Evolutionary conservation across 1,140 invertebrate genomes (phyloP).

Genomic region (Mylabris phalerata): DNA sequence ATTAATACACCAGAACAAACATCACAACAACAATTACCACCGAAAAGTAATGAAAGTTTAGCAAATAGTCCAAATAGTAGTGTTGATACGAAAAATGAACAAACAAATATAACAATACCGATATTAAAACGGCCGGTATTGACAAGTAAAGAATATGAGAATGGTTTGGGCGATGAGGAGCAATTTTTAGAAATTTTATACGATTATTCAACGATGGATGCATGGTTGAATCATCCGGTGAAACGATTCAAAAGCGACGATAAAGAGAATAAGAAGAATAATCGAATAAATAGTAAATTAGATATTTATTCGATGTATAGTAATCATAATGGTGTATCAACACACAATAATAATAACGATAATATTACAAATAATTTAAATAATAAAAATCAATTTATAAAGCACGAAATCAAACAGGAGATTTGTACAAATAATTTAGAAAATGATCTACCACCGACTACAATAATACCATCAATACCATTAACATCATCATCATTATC

Average conservation of each 20-base stretch:
- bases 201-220: conserved; percentile 77
- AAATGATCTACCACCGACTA: not conserved
- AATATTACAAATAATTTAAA: conserved; percentile 25
- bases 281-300: conserved; percentile 16
- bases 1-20: conserved; percentile 7
- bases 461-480: too few relatives aligned
- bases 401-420: conserved; percentile 48
- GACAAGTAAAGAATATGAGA: conserved; percentile 62
- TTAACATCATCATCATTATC: too few relatives aligned
- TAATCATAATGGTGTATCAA: conserved; percentile 44
- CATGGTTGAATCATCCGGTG: conserved; percentile 85
- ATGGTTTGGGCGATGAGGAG: conserved; percentile 60
- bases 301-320: conserved; percentile 54
- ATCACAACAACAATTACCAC: conserved; percentile 24
- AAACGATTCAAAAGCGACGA: conserved; percentile 67
- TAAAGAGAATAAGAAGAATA: conserved; percentile 31
- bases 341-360: conserved; percentile 27
- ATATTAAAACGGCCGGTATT: conserved; percentile 64
- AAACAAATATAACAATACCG: conserved; percentile 21
- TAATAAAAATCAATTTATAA: conserved; percentile 25
- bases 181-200: conserved; percentile 76
- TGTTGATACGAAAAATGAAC: conserved; percentile 15
- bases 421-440: not conserved
- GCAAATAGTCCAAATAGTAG: conserved; percentile 31
- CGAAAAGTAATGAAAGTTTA: conserved; percentile 32